Evolutionary conservation across 1,140 invertebrate genomes (phyloP), one percentile per base, ranked within the genome.

Genomic region (Bombus huntii): DNA sequence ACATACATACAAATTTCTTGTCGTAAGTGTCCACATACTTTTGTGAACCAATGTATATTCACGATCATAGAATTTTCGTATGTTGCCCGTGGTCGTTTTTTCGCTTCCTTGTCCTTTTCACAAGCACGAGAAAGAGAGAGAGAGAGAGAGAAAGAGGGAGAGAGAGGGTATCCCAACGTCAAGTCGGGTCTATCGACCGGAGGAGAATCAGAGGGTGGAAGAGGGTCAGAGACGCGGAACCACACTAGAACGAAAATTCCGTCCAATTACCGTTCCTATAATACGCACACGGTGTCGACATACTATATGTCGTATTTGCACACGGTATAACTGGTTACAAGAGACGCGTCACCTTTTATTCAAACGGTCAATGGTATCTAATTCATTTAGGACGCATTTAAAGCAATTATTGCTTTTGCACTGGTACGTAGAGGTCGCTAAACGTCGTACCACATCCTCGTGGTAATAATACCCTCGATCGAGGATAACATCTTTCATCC

Each of bases 101-200:
- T 66, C 2, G 2, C 37, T 68, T 53, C 22, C 59, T 31, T 34
- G n/a, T 66, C 31, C 39, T 80, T 72, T 66, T 34, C 18, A 39
- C 15, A 12, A n/a, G 37, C 37, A 68, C 25, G 68, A 44, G 18
- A 57, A 57, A 75, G 53, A 79, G 73, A 57, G 18, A 57, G 65
- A 75, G 66, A 42, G 73, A 57, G 44, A 15, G 57, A 42, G 28
- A 15, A 42, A 57, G 44, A 5, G 73, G 10, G 44, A 10, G 73
- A 57, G 34, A 18, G 44, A 85, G 47, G 37, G 28, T n/a, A 78
- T 66, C 53, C 73, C 87, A 53, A 73, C 73, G 86, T 75, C 82
- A 68, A 87, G 81, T 84, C 77, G 88, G 53, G 77, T 90, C 89
- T 90, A 90, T 90, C 88, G 89, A 90, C 86, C 89, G 89, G 59